Evolutionary conservation across 2,888 invertebrate species (phyloP), one percentile per base, ranked within the genome.

Genomic region (Hypselothyrea guttata): DNA sequence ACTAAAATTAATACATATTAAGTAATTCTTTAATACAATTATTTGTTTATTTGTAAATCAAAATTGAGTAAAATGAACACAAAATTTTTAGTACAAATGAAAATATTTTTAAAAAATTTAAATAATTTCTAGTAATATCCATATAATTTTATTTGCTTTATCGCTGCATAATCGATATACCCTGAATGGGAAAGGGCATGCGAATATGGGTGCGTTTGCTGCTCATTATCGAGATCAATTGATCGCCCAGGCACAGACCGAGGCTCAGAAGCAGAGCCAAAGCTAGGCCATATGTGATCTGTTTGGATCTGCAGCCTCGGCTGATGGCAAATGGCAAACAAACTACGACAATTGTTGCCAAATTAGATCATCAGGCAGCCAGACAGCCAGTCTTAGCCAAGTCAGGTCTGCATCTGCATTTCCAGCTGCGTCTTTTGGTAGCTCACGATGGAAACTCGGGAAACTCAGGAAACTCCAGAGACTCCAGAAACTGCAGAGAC

Each of bases 291-390:
- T 33, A 8, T 30, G 30, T 30, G 7, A n/a, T 1, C n/a, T 9
- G 34, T 12, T 55, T 62, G 46, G 44, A 22, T 47, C 31, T 37
- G 47, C 30, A 48, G 44, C 65, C 58, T 28, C 55, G 44, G 33
- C 37, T 49, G 45, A 9, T 30, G 31, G 51, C 47, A 51, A 53
- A 52, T 53, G 63, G 63, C 49, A 58, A 58, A 68, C 58, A 64
- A 59, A 56, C 63, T 70, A 88, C 88, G 87, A 88, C 87, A 87
- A 87, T 86, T 88, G 86, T 87, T 87, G 87, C 87, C 86, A 87
- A 88, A 88, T 88, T 88, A 88, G 88, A 88, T 88, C 88, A 88
- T 87, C 88, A 87, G 82, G n/a, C n/a, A n/a, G n/a, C n/a, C 22
- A 22, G 22, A 5, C 22, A 22, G 22, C 60, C 62, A 69, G 60